phyloP scores from a whole-genome alignment of 2,888 invertebrate species.

The Drosophila bunnanda region DNA sequence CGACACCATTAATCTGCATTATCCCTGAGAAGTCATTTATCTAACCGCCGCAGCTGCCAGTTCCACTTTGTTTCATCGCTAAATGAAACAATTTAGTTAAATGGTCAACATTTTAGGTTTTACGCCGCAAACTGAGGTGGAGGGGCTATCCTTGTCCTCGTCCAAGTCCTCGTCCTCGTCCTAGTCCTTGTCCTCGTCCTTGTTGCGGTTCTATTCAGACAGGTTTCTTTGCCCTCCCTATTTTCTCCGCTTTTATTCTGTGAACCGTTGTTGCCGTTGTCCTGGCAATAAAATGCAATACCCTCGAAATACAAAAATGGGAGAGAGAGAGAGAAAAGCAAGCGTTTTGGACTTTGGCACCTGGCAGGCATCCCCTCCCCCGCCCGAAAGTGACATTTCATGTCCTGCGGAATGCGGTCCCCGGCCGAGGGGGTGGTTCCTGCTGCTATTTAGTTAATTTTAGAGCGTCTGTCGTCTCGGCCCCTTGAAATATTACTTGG shows the following conservation, averaged over 20 bases:
- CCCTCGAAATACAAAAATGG: slow-evolving; percentile 6
- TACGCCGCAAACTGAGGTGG: not conserved
- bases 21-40: slow-evolving; percentile 23
- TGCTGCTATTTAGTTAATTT: slow-evolving; percentile 71
- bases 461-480: slow-evolving; percentile 38
- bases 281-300: slow-evolving; percentile 47
- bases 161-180: slow-evolving; percentile 1
- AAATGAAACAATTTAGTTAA: slow-evolving; percentile 51
- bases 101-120: slow-evolving; percentile 38
- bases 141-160: not conserved
- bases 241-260: slow-evolving; percentile 1
- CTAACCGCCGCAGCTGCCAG: slow-evolving; percentile 14
- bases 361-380: slow-evolving; percentile 20
- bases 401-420: slow-evolving; percentile 31
- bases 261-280: slow-evolving; percentile 25
- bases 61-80: slow-evolving; percentile 35
- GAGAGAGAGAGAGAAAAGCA: not conserved
- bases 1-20: slow-evolving; percentile 42
- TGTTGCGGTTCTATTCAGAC: slow-evolving; percentile 20
- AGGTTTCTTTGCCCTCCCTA: not conserved
- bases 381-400: slow-evolving; percentile 51
- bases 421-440: not conserved
- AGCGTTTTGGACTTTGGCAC: slow-evolving; percentile 21
- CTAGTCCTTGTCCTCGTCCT: slow-evolving; percentile 1
- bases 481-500: slow-evolving; percentile 61